These are phyloP conservation scores for Aspidapion aeneum DNA, from an alignment of 2,888 invertebrate genomes.

Conservation along the genomic window DNA sequence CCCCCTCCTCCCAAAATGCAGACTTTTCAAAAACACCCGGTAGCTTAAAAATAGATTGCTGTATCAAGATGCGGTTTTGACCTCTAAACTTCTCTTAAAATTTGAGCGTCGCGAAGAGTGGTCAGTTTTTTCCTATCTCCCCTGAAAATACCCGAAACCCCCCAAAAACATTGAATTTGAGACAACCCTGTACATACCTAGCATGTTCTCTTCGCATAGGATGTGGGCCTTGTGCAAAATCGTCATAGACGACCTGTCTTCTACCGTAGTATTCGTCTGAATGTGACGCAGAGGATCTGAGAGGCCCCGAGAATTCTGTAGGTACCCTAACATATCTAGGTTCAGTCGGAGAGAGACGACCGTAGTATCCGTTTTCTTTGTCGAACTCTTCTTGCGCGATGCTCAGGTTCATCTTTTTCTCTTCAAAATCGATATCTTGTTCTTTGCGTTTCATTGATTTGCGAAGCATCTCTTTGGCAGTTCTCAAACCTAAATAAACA, in stretches of 20 bases:
- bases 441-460: conserved; percentile 92
- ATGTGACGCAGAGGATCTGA: conserved; percentile 26
- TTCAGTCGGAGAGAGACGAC: conserved; percentile 45
- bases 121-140: too few species aligned
- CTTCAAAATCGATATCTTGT: conserved; percentile 93
- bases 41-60: too few species aligned
- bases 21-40: too few species aligned
- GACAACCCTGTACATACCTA: too few species aligned
- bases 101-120: too few species aligned
- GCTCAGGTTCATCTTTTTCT: conserved; percentile 89
- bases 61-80: too few species aligned
- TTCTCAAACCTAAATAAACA: conserved; percentile 78
- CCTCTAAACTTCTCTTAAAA: too few species aligned
- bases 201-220: conserved; percentile 43
- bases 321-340: conserved; percentile 43
- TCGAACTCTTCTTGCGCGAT: conserved; percentile 73
- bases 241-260: conserved; percentile 46
- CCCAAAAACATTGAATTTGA: too few species aligned
- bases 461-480: conserved; percentile 92
- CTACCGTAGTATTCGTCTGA: conserved; percentile 33
- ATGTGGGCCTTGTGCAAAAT: conserved; percentile 39
- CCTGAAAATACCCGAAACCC: too few species aligned
- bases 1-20: too few species aligned
- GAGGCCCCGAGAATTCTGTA: conserved; percentile 41
- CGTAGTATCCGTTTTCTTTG: conserved; percentile 61